These are phyloP conservation scores for Lontra canadensis DNA, from an alignment of 2,113 vertebrate genomes.

Conservation along the genomic window DNA sequence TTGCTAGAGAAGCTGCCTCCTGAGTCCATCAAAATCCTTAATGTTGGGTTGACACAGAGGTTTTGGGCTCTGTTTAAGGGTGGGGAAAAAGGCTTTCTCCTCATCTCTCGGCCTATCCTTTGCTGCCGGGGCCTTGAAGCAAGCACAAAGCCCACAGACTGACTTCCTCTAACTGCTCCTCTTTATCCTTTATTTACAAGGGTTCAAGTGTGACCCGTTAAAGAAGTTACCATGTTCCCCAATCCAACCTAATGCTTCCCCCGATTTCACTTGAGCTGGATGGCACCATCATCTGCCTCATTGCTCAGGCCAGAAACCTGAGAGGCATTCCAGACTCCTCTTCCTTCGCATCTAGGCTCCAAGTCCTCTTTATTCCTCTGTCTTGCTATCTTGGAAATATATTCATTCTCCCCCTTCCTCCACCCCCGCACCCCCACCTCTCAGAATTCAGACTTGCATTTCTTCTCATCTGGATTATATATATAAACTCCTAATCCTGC, in stretches of 20 bases:
- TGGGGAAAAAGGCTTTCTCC: background rate
- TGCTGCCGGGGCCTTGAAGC: background rate
- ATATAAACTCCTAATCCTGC: background rate
- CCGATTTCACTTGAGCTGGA: background rate
- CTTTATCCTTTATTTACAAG: background rate
- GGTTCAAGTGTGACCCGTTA: background rate
- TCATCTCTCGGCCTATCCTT: background rate
- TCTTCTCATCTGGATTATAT: conserved; percentile 20
- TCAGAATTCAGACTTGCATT: conserved; percentile 6
- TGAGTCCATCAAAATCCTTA: background rate
- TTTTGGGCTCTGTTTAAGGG: background rate
- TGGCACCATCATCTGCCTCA: background rate
- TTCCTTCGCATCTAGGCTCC: background rate
- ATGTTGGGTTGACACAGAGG: background rate
- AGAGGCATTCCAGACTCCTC: background rate
- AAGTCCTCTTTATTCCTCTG: background rate
- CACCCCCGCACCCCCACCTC: background rate
- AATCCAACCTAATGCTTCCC: background rate
- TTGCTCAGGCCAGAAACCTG: background rate
- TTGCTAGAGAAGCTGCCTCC: background rate
- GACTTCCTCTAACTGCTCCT: background rate
- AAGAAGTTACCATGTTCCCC: background rate
- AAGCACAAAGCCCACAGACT: background rate
- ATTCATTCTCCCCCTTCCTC: background rate
- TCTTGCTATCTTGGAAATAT: background rate